Evolutionary conservation across 2,888 invertebrate species (phyloP), one percentile per base, ranked within the genome.

Genomic region (Matsumyia berberina): DNA sequence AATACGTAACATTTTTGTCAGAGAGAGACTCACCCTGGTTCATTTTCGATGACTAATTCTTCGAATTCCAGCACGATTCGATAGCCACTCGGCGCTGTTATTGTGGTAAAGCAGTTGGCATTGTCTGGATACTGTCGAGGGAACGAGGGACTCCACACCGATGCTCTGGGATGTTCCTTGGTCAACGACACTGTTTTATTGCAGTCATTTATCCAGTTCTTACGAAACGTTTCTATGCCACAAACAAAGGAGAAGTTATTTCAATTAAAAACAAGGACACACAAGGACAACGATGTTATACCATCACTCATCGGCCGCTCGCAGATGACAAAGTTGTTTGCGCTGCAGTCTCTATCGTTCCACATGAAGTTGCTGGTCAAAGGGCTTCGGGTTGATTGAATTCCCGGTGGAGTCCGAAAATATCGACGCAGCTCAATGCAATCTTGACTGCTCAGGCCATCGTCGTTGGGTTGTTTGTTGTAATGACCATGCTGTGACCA

Each of bases 81-180:
- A 89, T 94, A 95, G 12, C 94, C 94, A 0, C 93, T 92, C 0
- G 95, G 95, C 2, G 95, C 95, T 4, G 93, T 92, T 60, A 97
- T 93, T 82, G 93, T 93, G 88, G 94, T 96, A 87, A 94, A 93
- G 90, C 97, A 97, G 87, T 94, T 93, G 46, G 95, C 94, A 89
- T 95, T 95, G 89, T 96, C 95, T 0, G 95, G 95, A 92, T 97
- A 97, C 15, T 94, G 94, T 12, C 94, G 93, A 0, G 97, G 97
- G 91, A 96, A 97, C 42, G 95, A 95, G 1, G 97, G 97, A 89
- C 96, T 96, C 60, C 95, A 94, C n/a, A 96, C 92, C 0, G 94
- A 93, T 0, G 94, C 94, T 87, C 94, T 93, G 0, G 95, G 94
- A 89, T 94, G 94, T 83, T 94, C 94, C 88, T 94, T 93, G 5